Evolutionary conservation across 2,888 invertebrate species (phyloP), one percentile per base, ranked within the genome.

Genomic region (Cheilosia soror): DNA sequence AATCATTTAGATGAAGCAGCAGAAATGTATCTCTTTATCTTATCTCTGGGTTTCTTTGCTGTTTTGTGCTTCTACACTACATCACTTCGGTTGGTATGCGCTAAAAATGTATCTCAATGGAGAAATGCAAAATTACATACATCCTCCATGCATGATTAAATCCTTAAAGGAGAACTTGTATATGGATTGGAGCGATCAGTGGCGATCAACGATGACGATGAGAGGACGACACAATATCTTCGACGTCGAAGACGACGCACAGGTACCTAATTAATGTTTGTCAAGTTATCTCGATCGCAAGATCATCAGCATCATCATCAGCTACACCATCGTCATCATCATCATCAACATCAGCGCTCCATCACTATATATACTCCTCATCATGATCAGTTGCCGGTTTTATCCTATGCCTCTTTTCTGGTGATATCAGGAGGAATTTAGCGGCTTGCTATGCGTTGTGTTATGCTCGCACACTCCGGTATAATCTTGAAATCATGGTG

Each of bases 231-330:
- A 37, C 51, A 3, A 11, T 27, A 7, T 25, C 40, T 29, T 58
- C 37, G 63, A 77, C 77, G 66, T 57, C 68, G 78, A 84, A 73
- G 69, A 63, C 84, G 66, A 85, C 80, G 76, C 85, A 81, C 80
- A 85, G 85, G 85, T 85, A 85, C 81, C 85, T 85, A 85, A 85
- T 85, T 85, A 85, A 85, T 85, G 85, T 85, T 81, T 85, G 81
- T 85, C 85, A 85, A 85, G 85, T 77, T 85, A 85, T 85, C 85
- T 85, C 72, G 85, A 85, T 85, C 85, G 81, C 69, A 81, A 76
- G 81, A 85, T 85, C 85, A 85, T 84, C 84, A 75, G 63, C 76
- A 69, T 33, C 80, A 27, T 33, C 77, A 72, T 53, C 82, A 66
- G 62, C 76, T 60, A 37, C 72, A 73, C 53, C 78, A 83, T 40